Evolutionary conservation across 2,797 vertebrate species (phyloP).

Genomic region (Triplophysa yarkandensis): DNA sequence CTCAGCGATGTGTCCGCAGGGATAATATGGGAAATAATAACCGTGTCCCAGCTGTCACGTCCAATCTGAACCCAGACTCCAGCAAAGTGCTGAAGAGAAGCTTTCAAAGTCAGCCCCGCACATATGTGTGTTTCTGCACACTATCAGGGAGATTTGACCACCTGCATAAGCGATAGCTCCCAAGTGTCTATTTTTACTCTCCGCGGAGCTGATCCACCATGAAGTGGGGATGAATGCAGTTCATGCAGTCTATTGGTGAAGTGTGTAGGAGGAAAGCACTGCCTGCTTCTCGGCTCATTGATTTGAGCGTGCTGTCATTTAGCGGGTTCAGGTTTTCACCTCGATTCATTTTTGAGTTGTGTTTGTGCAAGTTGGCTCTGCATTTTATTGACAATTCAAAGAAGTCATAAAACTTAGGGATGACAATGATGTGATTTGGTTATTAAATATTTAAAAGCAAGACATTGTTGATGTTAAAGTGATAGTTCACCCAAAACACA

Average conservation of each 20-base stretch:
- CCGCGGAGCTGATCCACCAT: conserved; percentile 20
- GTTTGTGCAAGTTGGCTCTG: background rate
- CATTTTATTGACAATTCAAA: background rate
- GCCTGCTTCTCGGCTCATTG: background rate
- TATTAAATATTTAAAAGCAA: background rate
- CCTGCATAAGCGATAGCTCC: conserved; percentile 40
- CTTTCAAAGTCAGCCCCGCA: conserved; percentile 28
- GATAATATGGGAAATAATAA: conserved; percentile 55
- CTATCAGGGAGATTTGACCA: conserved; percentile 42
- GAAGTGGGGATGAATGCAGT: conserved; percentile 30
- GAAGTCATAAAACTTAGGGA: background rate
- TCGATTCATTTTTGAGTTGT: background rate
- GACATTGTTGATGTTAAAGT: no score
- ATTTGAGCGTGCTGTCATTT: conserved; percentile 18
- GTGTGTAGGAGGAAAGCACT: conserved; percentile 19
- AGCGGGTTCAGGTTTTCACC: conserved; percentile 11
- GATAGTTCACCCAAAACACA: no score
- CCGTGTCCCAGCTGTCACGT: conserved; percentile 54
- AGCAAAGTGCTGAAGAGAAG: conserved; percentile 30
- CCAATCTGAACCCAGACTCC: conserved; percentile 40
- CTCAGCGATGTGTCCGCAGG: conserved; percentile 47
- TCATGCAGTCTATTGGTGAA: conserved; percentile 22
- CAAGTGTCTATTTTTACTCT: conserved; percentile 47
- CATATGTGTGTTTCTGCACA: conserved; percentile 40
- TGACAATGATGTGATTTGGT: background rate